phyloP scores from a whole-genome alignment of 2,888 invertebrate species.

The Phaonia tiefii region DNA sequence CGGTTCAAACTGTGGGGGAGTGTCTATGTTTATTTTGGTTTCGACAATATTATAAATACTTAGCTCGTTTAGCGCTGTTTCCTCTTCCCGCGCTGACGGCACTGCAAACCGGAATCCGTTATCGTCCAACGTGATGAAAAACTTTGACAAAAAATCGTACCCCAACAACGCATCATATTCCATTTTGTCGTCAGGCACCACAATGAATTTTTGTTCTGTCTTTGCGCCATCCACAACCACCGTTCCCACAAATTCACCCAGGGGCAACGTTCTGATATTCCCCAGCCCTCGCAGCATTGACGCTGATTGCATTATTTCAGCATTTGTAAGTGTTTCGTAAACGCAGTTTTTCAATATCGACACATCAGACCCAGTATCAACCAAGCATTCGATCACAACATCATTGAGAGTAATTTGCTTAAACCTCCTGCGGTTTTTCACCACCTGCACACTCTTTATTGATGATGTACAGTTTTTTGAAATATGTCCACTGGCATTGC shows the following conservation, averaged over 20 bases:
- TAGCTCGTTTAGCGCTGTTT: slow-evolving; percentile 6
- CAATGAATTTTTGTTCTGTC: slow-evolving; percentile 37
- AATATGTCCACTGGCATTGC: slow-evolving; percentile 58
- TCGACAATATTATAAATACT: slow-evolving; percentile 32
- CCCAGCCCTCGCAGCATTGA: slow-evolving; percentile 45
- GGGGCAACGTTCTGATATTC: slow-evolving; percentile 26
- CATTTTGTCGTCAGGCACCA: slow-evolving; percentile 40
- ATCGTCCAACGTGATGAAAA: slow-evolving; percentile 7
- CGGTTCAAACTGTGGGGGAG: too few species aligned
- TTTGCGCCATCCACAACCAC: slow-evolving; percentile 27
- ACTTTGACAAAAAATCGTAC: slow-evolving; percentile 48
- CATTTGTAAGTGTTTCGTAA: slow-evolving; percentile 38
- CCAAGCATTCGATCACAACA: slow-evolving; percentile 37
- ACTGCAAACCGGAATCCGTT: slow-evolving; percentile 29
- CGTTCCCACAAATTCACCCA: slow-evolving; percentile 9
- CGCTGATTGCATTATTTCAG: slow-evolving; percentile 13
- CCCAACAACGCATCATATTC: slow-evolving; percentile 46
- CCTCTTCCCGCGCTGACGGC: too few species aligned
- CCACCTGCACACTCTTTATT: slow-evolving; percentile 37
- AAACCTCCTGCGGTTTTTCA: slow-evolving; percentile 29
- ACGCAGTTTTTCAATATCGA: slow-evolving; percentile 40
- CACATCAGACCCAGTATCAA: too few species aligned
- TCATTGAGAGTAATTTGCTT: slow-evolving; percentile 32
- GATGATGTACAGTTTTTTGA: slow-evolving; percentile 37
- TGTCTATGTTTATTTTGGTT: too few species aligned